Base-by-base conservation (phyloP, 2,888 invertebrate genomes). In the Deilephila porcellus region DNA sequence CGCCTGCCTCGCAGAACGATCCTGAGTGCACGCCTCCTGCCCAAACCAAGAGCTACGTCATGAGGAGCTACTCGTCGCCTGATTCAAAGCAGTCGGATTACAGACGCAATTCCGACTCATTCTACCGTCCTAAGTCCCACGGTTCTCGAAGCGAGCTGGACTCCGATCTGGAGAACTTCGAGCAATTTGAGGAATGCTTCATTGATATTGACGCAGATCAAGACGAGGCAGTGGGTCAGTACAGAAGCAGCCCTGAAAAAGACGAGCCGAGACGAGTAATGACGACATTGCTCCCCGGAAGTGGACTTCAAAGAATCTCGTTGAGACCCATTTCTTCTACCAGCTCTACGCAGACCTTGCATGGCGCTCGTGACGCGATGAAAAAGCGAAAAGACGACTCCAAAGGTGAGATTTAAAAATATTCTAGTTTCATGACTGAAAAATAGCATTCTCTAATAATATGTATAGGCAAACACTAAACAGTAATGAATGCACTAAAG, bases 181-280 rank as follows among this genome's bases (percentile, higher is more conserved):
- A 94, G 76, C 91, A 90, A 74, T 93, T 94, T 60, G 93, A 93
- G 74, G 93, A 93, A 73, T 88, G 89, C 62, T 90, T 94, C 34
- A 83, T 94, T n/a, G 94, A 94, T 76, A 92, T 93, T 59, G 94
- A 94, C 73, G 91, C 91, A 14, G 93, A 93, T 76, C 87, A 90
- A 62, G 93, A 93, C 59, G 90, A 90, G 3, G 81, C 86, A 5
- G 85, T 90, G 32, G 85, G 86, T 29, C 87, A 88, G 37, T 91
- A 89, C 75, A 83, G 86, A 72, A 86, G 82, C 72, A 90, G 88
- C 71, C 88, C 91, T n/a, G 91, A 92, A 20, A 86, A 83, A 76
- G 91, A 92, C 0, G 89, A 90, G 71, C 93, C 94, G 0, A 91
- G 87, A 76, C 88, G 89, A 79, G 94, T 94, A 1, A 82, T 92